Percentiles rank a stretch among this genome's conserved stretches.
Evolutionary conservation across 1,140 invertebrate species (phyloP).

Genomic region (Brachionus calyciflorus): DNA sequence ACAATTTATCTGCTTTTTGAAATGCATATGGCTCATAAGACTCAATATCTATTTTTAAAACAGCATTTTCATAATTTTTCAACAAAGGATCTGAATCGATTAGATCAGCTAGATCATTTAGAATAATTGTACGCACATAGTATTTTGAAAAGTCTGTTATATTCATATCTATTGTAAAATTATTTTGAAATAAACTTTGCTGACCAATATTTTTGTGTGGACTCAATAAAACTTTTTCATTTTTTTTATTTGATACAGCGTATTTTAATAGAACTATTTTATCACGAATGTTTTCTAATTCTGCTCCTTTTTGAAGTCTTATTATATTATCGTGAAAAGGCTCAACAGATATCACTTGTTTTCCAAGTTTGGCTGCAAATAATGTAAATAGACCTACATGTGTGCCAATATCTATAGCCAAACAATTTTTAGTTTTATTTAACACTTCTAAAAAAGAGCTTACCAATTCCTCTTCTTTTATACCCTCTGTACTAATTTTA

Average conservation of each 20-base stretch:
- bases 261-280: background rate
- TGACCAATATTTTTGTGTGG: background rate
- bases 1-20: background rate
- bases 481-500: too few species aligned
- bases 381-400: constrained; percentile 13
- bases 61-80: background rate
- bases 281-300: background rate
- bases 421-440: background rate
- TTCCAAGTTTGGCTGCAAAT: background rate
- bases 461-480: too few species aligned
- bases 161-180: too few species aligned
- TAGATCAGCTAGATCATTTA: constrained; percentile 10
- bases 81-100: background rate
- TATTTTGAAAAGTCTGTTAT: too few species aligned
- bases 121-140: background rate
- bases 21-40: constrained; percentile 5
- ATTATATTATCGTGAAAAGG: background rate
- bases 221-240: background rate
- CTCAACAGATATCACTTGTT: background rate
- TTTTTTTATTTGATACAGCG: background rate
- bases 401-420: constrained; percentile 20
- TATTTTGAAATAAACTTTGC: background rate
- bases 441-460: too few species aligned
- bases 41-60: constrained; percentile 41
- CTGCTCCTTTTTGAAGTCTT: background rate